Base-by-base conservation (phyloP, 2,888 invertebrate genomes). In the Scaptomyza reducta region DNA sequence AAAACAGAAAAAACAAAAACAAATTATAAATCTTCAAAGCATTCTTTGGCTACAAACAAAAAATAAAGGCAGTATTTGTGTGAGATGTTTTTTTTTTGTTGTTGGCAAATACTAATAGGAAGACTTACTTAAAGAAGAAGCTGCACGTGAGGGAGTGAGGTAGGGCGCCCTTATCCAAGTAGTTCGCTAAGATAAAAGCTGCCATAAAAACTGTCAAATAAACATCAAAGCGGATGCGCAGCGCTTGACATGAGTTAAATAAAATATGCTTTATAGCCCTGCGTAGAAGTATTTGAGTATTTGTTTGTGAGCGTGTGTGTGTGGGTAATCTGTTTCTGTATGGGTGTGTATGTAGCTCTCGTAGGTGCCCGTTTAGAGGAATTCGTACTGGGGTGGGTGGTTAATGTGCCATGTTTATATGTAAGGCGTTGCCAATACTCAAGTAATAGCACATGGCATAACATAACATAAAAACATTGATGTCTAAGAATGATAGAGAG, bases 161-260 rank as follows among this genome's bases (percentile, higher is more conserved):
- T 16, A 38, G 56, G 55, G 9, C 14, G 18, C 58, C 46, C 70
- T 74, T 73, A 63, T 73, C 77, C 80, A 77, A 81, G 81, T 83
- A 81, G 80, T 81, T 83, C 77, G 72, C 72, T 40, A 16, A 88
- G 88, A 88, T 88, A 88, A 88, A 88, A 88, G 88, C 85, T 81
- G 87, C 84, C 83, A 85, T 85, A 89, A 89, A 89, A 89, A 79
- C 87, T 89, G 89, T 89, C 89, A 89, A 89, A 79, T 83, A 89
- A 87, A 89, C 89, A 89, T 89, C 89, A 89, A 89, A 89, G 89
- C 84, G 80, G 87, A 88, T 89, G 86, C 87, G 81, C 81, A 81
- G 83, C 81, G 88, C 81, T 89, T 89, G 89, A 89, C 88, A 89
- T 89, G 88, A n/a, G n/a, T n/a, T n/a, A n/a, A n/a, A 81, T 89